phyloP scores from a whole-genome alignment of 2,888 invertebrate genomes.

The Trisateles emortualis region DNA sequence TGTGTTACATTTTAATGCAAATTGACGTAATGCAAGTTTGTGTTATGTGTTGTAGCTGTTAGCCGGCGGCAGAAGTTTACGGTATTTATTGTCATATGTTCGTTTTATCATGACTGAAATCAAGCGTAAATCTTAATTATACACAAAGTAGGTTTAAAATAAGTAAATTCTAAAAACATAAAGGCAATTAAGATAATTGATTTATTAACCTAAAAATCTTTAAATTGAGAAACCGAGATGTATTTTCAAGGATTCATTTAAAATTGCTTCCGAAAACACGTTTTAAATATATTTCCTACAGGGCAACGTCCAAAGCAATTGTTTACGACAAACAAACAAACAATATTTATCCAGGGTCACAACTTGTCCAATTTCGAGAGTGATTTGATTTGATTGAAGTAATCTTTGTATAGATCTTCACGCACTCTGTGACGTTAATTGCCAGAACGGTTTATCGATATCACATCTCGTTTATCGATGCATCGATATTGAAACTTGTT shows the following conservation, averaged over 20 bases:
- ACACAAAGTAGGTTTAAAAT: neutral
- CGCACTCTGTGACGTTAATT: constrained; percentile 77
- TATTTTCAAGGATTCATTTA: neutral
- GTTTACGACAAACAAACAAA: constrained; percentile 15
- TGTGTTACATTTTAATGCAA: constrained; percentile 45
- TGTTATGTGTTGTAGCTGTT: constrained; percentile 42
- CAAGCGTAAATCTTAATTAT: constrained; percentile 16
- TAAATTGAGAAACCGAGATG: neutral
- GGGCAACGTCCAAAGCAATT: neutral
- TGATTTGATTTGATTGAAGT: constrained; percentile 68
- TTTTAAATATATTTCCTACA: constrained; percentile 14
- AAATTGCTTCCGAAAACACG: neutral
- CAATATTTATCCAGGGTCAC: constrained; percentile 27
- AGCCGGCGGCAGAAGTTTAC: constrained; percentile 28
- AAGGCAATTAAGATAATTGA: neutral
- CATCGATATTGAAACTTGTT: constrained; percentile 38
- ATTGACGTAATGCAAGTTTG: constrained; percentile 43
- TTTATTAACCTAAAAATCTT: neutral
- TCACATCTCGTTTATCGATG: constrained; percentile 59
- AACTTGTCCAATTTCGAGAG: constrained; percentile 56
- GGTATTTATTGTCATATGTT: constrained; percentile 42
- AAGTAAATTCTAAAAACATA: neutral
- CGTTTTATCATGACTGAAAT: constrained; percentile 18
- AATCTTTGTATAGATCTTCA: constrained; percentile 68
- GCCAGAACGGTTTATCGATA: constrained; percentile 68